Evolutionary conservation across 2,797 vertebrate genomes (phyloP), one percentile per base, ranked within the genome.

Genomic region (Pitangus sulphuratus): DNA sequence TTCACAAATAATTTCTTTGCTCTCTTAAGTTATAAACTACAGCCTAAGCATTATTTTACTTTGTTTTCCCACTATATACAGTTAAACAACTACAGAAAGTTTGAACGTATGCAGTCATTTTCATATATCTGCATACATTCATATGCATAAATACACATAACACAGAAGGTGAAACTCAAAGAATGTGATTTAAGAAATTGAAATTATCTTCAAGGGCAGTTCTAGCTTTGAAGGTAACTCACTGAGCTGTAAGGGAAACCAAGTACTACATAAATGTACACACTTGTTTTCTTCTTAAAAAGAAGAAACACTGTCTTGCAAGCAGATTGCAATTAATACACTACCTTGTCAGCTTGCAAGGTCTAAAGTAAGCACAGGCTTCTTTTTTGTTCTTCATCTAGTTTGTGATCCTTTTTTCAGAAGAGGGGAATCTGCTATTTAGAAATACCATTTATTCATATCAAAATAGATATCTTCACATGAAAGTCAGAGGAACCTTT

Each of bases 401-500:
- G 15, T 48, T 53, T 76, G 40, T 81, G 85, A 84, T 72, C 22
- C 24, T 35, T 89, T 94, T 90, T 76, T 35, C 40, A 56, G 72
- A 80, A 47, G 9, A 9, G 6, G 25, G 35, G 53, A 53, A 79
- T 69, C 64, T 79, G 53, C n/a, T 80, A 50, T 48, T 60, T 83
- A 50, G 53, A 94, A 96, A 94, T 80, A 82, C 84, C 95, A 87
- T 71, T 95, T 93, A 93, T 97, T 97, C 93, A 84, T 75, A 97
- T 95, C 92, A 96, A 95, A 95, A 95, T 64, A 94, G 87, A 35
- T 92, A 95, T 81, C 93, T 90, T 93, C 58, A 91, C 83, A 96
- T 94, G 86, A 95, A 97, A 93, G 76, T 89, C 82, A 88, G 78
- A 62, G 56, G 89, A 93, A 65, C 10, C 3, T 39, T 39, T 37